Conservation (phyloP, 2,113 vertebrate species). For the Ornithorhynchus anatinus region DNA sequence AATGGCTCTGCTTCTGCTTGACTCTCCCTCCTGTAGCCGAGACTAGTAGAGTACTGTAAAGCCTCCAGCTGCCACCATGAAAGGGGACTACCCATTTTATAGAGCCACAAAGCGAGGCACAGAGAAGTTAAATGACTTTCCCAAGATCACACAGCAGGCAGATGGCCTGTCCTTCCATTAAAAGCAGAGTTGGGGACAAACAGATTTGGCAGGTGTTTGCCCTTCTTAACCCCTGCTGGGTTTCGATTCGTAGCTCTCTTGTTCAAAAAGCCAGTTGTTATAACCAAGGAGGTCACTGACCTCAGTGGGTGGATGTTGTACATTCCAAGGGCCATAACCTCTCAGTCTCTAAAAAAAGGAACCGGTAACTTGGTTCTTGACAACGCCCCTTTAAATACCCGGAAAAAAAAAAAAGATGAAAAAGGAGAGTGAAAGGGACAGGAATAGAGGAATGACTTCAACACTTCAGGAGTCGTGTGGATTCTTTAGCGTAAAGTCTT, state of each 20-base stretch:
- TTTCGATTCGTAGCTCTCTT: too few species aligned
- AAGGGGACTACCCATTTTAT: fast-evolving
- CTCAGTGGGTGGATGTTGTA: not conserved
- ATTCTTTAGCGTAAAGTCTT: constrained; percentile 60
- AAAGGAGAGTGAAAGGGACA: not conserved
- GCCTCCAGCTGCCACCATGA: too few species aligned
- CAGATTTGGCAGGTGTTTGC: not conserved
- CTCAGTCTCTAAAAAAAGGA: not conserved
- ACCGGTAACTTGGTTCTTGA: not conserved
- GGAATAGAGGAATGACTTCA: constrained; percentile 52
- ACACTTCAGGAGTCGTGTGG: constrained; percentile 68
- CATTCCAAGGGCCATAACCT: not conserved
- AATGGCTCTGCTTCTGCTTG: too few species aligned
- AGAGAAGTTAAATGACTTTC: not conserved
- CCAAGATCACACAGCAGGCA: not conserved
- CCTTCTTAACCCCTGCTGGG: not conserved
- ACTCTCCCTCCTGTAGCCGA: too few species aligned
- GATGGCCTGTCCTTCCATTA: too few species aligned
- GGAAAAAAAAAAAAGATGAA: not conserved
- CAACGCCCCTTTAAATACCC: not conserved
- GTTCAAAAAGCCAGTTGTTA: too few species aligned
- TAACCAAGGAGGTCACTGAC: not conserved
- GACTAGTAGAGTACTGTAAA: too few species aligned
- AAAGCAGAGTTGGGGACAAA: not conserved
- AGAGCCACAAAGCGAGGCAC: not conserved